Conservation (phyloP, 1,140 invertebrate genomes). For the Cecropterus lyciades region DNA sequence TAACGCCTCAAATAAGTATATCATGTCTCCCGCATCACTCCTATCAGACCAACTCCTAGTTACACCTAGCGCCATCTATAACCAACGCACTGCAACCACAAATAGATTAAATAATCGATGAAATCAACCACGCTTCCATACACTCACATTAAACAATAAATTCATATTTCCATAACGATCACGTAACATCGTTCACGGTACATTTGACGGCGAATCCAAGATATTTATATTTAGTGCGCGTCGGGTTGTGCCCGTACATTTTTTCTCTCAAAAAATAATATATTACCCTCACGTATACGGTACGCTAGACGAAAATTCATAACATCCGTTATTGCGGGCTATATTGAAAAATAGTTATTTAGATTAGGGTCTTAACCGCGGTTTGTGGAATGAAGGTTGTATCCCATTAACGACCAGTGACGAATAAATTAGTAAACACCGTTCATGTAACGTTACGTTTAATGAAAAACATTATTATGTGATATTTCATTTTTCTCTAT, state of each 20-base stretch:
- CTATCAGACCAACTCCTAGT: no score
- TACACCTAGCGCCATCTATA: no score
- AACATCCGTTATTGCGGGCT: conserved; percentile 47
- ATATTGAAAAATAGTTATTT: conserved; percentile 60
- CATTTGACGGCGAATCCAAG: conserved; percentile 36
- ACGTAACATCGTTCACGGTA: conserved; percentile 32
- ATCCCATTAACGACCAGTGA: neutral
- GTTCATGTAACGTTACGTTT: no score
- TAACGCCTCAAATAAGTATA: no score
- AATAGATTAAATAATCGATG: no score
- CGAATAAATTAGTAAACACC: no score
- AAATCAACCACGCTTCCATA: no score
- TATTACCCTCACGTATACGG: conserved; percentile 48
- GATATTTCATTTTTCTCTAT: no score
- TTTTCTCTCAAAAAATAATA: conserved; percentile 42
- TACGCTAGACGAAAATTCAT: conserved; percentile 49
- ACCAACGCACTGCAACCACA: no score
- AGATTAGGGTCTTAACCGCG: conserved; percentile 32
- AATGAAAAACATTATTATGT: no score
- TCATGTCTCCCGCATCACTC: no score
- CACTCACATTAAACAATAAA: neutral
- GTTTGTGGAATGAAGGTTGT: conserved; percentile 2
- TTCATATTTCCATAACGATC: conserved; percentile 14
- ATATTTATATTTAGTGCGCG: conserved; percentile 44
- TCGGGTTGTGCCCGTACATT: conserved; percentile 33